Conservation (phyloP, 1,140 invertebrate species). For the Dermatophagoides farinae region DNA sequence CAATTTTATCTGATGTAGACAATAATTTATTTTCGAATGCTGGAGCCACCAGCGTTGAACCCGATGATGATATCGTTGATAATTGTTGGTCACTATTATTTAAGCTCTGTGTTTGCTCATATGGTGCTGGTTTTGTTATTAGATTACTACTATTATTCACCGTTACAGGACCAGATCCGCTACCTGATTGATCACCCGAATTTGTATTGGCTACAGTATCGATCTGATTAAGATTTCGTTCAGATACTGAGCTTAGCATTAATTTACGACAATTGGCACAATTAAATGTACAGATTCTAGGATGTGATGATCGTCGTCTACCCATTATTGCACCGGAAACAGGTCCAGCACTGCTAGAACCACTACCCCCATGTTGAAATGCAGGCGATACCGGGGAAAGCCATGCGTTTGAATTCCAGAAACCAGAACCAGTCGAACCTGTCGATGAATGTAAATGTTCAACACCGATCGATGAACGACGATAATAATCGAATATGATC, state of each 20-base stretch:
- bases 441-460: not conserved
- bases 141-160: not conserved
- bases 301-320: conserved; percentile 6
- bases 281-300: conserved; percentile 2
- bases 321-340: not conserved
- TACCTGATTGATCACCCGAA: too few species aligned
- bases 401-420: not conserved
- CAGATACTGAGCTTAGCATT: not conserved
- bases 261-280: conserved; percentile 5
- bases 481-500: conserved; percentile 1
- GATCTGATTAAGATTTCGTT: not conserved
- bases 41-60: too few species aligned
- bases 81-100: conserved; percentile 1
- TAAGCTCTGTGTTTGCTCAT: not conserved
- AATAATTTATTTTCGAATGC: too few species aligned
- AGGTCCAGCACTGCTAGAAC: not conserved
- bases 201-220: not conserved
- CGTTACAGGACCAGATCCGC: too few species aligned
- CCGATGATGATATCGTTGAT: not conserved
- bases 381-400: not conserved
- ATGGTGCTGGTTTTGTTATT: not conserved
- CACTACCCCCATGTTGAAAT: not conserved
- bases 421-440: not conserved
- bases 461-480: conserved; percentile 4
- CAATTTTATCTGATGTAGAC: too few species aligned